These are phyloP conservation scores for Harmothoe impar DNA, from an alignment of 2,888 invertebrate genomes.

Conservation along the genomic window DNA sequence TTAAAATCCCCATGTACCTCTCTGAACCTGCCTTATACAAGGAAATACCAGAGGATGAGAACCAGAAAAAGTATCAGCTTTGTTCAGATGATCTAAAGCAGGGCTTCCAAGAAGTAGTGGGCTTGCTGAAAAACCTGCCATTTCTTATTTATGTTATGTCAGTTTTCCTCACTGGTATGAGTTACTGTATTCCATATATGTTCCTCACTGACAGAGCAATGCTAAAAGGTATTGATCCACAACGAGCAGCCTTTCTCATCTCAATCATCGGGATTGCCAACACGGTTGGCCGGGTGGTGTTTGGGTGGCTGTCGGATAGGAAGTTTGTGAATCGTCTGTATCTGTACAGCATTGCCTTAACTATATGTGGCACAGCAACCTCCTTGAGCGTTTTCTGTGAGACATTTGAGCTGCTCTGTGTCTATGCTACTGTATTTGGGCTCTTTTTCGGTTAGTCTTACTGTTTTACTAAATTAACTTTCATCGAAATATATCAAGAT, in stretches of 20 bases:
- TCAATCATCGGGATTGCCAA: slow-evolving; percentile 96
- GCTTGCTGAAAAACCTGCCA: slow-evolving; percentile 93
- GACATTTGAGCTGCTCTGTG: slow-evolving; percentile 89
- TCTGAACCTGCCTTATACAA: slow-evolving; percentile 81
- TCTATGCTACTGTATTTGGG: slow-evolving; percentile 87
- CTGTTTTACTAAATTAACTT: not conserved
- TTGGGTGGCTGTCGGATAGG: slow-evolving; percentile 80
- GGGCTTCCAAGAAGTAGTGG: slow-evolving; percentile 88
- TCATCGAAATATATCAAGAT: not conserved
- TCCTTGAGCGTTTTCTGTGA: slow-evolving; percentile 90
- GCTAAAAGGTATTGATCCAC: slow-evolving; percentile 78
- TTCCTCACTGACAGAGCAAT: slow-evolving; percentile 90
- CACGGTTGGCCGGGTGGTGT: slow-evolving; percentile 93
- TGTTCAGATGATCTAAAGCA: slow-evolving; percentile 72
- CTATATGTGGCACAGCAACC: slow-evolving; percentile 94
- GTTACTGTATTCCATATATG: slow-evolving; percentile 96
- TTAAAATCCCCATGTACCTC: slow-evolving; percentile 82
- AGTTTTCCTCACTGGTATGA: slow-evolving; percentile 95
- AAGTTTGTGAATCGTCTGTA: slow-evolving; percentile 93
- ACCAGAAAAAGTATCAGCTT: slow-evolving; percentile 66
- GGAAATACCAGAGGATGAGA: slow-evolving; percentile 70
- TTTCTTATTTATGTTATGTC: slow-evolving; percentile 94
- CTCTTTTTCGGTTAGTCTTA: slow-evolving; percentile 79
- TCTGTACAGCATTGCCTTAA: slow-evolving; percentile 94
- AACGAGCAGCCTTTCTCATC: slow-evolving; percentile 88